Evolutionary conservation across 2,888 invertebrate genomes (phyloP).

Genomic region (Ophion costatus): DNA sequence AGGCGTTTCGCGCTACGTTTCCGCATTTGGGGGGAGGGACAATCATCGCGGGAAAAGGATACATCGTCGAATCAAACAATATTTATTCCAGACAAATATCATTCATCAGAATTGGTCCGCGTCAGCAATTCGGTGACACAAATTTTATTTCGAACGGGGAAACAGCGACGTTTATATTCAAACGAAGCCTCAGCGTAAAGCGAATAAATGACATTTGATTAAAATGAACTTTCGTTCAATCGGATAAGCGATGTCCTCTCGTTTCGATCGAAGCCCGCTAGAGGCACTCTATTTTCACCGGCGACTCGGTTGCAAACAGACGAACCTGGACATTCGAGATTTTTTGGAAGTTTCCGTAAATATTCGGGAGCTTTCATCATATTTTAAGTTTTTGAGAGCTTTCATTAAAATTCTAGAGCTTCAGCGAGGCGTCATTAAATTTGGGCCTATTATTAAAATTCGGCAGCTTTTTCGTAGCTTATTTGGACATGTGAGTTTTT

Average conservation of each 20-base stretch:
- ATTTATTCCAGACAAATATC: conserved; percentile 28
- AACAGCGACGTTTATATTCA: neutral
- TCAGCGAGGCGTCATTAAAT: too few species aligned
- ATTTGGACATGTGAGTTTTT: too few species aligned
- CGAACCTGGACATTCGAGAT: neutral
- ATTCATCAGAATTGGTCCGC: conserved; percentile 9
- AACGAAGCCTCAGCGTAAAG: neutral
- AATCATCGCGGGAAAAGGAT: neutral
- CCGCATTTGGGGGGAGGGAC: neutral
- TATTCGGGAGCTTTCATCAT: neutral
- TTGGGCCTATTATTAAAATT: too few species aligned
- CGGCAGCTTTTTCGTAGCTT: too few species aligned
- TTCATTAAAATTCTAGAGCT: neutral
- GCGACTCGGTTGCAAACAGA: neutral
- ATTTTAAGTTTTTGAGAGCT: neutral
- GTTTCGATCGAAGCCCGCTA: neutral
- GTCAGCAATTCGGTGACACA: neutral
- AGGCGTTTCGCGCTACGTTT: neutral
- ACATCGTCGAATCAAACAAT: conserved; percentile 6
- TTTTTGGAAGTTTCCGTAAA: neutral
- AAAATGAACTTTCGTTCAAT: neutral
- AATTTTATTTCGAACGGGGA: neutral
- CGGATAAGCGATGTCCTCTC: neutral
- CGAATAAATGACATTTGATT: neutral
- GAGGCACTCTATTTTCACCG: neutral